A percentile compares a stretch with the other conserved stretches of the same genome.
phyloP scores from a whole-genome alignment of 2,113 vertebrate genomes.

The Gymnocephalus cernua region DNA sequence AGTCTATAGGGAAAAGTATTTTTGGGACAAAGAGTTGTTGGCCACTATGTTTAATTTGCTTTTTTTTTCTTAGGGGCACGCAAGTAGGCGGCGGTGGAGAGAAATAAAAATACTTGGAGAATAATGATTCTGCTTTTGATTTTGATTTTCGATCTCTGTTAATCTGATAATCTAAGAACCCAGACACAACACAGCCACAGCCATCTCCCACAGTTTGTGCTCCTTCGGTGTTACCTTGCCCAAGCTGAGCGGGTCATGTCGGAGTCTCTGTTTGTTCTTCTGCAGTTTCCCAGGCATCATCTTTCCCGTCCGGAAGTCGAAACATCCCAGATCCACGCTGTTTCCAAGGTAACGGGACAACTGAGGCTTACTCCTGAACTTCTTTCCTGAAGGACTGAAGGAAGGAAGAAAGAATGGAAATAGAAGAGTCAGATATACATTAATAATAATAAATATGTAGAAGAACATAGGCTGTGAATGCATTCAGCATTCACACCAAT shows the following conservation, averaged over 20 bases:
- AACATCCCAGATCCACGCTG: slow-evolving; percentile 73
- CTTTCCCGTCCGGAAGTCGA: slow-evolving; percentile 79
- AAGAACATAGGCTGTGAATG: no score
- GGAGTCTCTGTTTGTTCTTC: slow-evolving; percentile 74
- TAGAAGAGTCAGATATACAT: not conserved
- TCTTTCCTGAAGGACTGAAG: slow-evolving; percentile 75
- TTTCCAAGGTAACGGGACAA: slow-evolving; percentile 78
- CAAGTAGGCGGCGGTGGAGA: no score
- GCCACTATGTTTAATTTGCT: no score
- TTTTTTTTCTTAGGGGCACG: no score
- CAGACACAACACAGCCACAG: not conserved
- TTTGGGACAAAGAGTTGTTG: no score
- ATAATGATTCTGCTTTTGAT: no score
- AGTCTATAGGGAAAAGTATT: no score
- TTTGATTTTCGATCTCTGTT: not conserved
- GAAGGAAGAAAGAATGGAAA: not conserved
- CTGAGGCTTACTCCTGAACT: slow-evolving; percentile 80
- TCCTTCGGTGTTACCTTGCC: slow-evolving; percentile 57
- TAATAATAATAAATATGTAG: no score
- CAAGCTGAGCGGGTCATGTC: slow-evolving; percentile 67
- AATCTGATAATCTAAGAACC: slow-evolving; percentile 56
- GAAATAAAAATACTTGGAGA: no score
- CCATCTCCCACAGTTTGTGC: slow-evolving; percentile 13
- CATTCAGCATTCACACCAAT: no score
- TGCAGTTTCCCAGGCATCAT: slow-evolving; percentile 77